Evolutionary conservation across 2,113 vertebrate genomes (phyloP).

Genomic region (Mola mola): DNA sequence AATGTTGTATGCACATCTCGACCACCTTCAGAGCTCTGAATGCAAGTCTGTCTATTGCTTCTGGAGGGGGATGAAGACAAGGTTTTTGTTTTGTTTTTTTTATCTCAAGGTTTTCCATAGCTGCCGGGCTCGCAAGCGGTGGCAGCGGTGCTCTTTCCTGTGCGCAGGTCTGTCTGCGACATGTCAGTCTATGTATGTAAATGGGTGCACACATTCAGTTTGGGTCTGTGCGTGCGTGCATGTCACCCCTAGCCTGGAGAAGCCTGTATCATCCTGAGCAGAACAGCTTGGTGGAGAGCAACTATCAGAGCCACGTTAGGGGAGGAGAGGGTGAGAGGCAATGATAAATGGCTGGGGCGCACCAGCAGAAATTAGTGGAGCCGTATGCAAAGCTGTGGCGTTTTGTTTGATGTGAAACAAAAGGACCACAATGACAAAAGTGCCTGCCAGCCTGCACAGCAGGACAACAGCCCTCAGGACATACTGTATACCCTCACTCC

Average conservation of each 20-base stretch:
- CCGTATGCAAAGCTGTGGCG: slow-evolving; percentile 79
- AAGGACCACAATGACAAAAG: slow-evolving; percentile 81
- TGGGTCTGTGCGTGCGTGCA: slow-evolving; percentile 4
- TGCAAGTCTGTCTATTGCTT: slow-evolving; percentile 59
- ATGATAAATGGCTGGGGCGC: slow-evolving; percentile 78
- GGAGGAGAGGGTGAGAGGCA: slow-evolving; percentile 71
- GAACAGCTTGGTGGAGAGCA: slow-evolving; percentile 66
- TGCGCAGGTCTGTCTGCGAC: slow-evolving; percentile 22
- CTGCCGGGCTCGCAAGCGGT: slow-evolving; percentile 65
- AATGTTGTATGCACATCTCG: slow-evolving; percentile 54
- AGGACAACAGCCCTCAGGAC: slow-evolving; percentile 75
- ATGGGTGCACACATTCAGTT: slow-evolving; percentile 6
- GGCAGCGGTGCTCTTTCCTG: slow-evolving; percentile 56
- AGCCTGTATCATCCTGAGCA: slow-evolving; percentile 61
- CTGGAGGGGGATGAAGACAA: slow-evolving; percentile 69
- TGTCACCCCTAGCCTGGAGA: slow-evolving; percentile 60
- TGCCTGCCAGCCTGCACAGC: slow-evolving; percentile 79
- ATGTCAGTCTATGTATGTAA: slow-evolving; percentile 7
- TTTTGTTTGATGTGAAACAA: slow-evolving; percentile 84
- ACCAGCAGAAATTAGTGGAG: slow-evolving; percentile 81
- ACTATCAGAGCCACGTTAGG: slow-evolving; percentile 71
- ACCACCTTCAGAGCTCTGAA: slow-evolving; percentile 51
- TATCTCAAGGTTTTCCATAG: slow-evolving; percentile 78
- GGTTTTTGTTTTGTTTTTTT: slow-evolving; percentile 72
- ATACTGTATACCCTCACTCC: slow-evolving; percentile 56